Conservation (phyloP, 2,797 vertebrate genomes). For the Fundulus diaphanus region DNA sequence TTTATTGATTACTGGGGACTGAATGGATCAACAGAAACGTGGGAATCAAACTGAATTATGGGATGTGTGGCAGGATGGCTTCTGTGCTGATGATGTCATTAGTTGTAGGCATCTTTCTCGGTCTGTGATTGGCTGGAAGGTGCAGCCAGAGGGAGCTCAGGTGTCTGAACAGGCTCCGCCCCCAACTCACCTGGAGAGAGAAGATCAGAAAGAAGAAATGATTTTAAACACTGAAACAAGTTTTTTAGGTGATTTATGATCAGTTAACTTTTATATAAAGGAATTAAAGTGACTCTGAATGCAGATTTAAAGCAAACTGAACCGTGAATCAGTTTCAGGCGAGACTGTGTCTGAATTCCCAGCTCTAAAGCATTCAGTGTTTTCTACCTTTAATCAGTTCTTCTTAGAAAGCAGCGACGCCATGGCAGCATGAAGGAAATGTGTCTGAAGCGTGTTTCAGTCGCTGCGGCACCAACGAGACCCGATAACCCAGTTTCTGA, state of each 20-base stretch:
- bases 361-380: too few relatives aligned
- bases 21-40: not conserved
- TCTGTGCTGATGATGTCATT: slow-evolving; percentile 16
- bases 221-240: not conserved
- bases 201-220: slow-evolving; percentile 5
- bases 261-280: too few relatives aligned
- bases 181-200: slow-evolving; percentile 46
- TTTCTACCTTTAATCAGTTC: too few relatives aligned
- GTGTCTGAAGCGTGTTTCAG: too few relatives aligned
- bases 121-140: slow-evolving; percentile 65
- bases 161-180: slow-evolving; percentile 42
- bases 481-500: too few relatives aligned
- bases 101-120: slow-evolving; percentile 76
- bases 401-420: too few relatives aligned
- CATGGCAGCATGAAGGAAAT: too few relatives aligned
- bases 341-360: too few relatives aligned
- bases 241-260: too few relatives aligned
- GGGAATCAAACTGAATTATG: slow-evolving; percentile 29
- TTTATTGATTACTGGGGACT: slow-evolving; percentile 53
- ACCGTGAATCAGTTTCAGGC: not conserved
- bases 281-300: too few relatives aligned
- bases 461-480: too few relatives aligned
- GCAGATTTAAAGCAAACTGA: not conserved
- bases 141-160: slow-evolving; percentile 40
- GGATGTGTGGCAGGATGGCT: slow-evolving; percentile 1